A percentile compares a stretch with the other conserved stretches of the same genome.
These are phyloP conservation scores for Chelonus formosanus DNA, from an alignment of 2,888 invertebrate genomes.

Conservation along the genomic window DNA sequence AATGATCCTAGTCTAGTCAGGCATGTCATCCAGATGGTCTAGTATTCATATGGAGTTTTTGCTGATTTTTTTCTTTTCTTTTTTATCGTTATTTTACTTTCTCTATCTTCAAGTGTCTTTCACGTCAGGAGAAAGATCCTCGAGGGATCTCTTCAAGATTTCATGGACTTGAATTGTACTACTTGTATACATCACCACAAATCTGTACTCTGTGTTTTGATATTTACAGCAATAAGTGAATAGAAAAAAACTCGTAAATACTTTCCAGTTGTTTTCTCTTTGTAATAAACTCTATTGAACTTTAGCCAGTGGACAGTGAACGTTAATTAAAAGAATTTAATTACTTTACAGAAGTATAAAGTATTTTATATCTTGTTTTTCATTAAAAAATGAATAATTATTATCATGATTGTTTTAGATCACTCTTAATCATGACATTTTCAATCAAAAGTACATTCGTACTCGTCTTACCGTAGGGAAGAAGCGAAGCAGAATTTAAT, in stretches of 20 bases:
- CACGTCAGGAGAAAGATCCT: background rate
- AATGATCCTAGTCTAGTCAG: constrained; percentile 18
- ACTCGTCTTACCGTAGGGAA: background rate
- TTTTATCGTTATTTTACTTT: background rate
- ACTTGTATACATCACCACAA: background rate
- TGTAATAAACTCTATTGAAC: too few species aligned
- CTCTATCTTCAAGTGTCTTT: background rate
- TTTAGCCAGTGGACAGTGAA: too few species aligned
- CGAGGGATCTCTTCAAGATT: background rate
- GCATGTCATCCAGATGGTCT: constrained; percentile 18
- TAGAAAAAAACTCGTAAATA: background rate
- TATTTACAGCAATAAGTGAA: background rate
- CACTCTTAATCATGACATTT: constrained; percentile 5
- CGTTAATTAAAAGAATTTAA: too few species aligned
- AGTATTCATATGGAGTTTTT: constrained; percentile 11
- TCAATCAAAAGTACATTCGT: background rate
- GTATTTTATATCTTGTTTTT: background rate
- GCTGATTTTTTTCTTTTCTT: constrained; percentile 6
- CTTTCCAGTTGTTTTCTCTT: background rate
- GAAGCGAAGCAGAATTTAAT: constrained; percentile 44
- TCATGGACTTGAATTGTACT: too few species aligned
- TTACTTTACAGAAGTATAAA: too few species aligned
- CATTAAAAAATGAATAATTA: background rate
- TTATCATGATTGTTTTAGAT: background rate
- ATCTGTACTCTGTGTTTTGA: constrained; percentile 7